These are phyloP conservation scores for Neelides folsomi DNA, from an alignment of 2,888 invertebrate species.

Conservation along the genomic window DNA sequence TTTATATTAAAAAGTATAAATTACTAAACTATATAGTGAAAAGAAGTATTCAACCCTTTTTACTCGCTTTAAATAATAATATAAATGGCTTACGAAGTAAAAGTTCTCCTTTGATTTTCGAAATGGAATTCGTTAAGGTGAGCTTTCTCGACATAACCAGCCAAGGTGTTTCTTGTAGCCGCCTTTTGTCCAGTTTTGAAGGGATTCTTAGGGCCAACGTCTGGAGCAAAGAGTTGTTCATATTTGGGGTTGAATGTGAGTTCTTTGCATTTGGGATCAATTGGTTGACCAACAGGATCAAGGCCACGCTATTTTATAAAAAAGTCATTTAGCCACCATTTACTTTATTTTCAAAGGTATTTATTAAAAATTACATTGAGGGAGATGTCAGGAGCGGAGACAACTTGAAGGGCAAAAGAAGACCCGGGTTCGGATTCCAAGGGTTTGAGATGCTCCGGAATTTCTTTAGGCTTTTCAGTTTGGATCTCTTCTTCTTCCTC, in stretches of 20 bases:
- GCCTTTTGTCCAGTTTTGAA: constrained; percentile 78
- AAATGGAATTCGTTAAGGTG: constrained; percentile 94
- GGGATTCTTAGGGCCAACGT: constrained; percentile 84
- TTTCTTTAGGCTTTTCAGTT: constrained; percentile 5
- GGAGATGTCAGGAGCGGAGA: constrained; percentile 70
- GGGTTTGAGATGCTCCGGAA: constrained; percentile 43
- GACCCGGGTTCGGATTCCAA: constrained; percentile 42
- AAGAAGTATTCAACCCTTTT: too few relatives aligned
- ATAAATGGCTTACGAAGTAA: constrained; percentile 42
- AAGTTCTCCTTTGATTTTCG: constrained; percentile 88
- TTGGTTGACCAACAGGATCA: constrained; percentile 49
- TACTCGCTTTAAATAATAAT: too few relatives aligned
- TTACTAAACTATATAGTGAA: too few relatives aligned
- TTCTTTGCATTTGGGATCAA: constrained; percentile 70
- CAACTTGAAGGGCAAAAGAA: constrained; percentile 53
- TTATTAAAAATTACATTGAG: constrained; percentile 51
- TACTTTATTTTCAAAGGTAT: constrained; percentile 19
- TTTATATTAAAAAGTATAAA: too few relatives aligned
- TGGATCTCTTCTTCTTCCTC: neutral
- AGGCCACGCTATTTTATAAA: constrained; percentile 38
- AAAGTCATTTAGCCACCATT: neutral
- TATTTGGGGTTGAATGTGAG: constrained; percentile 80
- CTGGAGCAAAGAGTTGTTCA: constrained; percentile 85
- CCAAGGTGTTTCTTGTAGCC: constrained; percentile 75
- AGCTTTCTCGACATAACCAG: constrained; percentile 88